A percentile compares a stretch with the other conserved stretches of the same genome.
phyloP scores from a whole-genome alignment of 2,888 invertebrate species.

The Tetrapedia diversipes region DNA sequence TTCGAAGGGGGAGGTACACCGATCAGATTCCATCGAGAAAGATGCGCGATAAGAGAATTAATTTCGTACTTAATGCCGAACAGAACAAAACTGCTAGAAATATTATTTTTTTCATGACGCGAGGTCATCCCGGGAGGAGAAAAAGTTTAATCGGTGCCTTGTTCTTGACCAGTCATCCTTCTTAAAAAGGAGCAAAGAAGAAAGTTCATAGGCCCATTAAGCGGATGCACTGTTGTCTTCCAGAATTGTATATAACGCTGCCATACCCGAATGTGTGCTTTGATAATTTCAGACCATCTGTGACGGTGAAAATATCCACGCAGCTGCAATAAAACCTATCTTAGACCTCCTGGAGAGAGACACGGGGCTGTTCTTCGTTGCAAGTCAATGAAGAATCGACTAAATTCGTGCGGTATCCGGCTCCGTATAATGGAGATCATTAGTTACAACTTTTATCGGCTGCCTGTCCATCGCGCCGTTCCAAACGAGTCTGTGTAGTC shows the following conservation, averaged over 20 bases:
- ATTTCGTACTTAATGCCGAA: conserved; percentile 37
- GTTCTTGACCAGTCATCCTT: conserved; percentile 53
- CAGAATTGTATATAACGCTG: conserved; percentile 40
- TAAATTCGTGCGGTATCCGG: conserved; percentile 51
- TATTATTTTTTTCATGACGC: conserved; percentile 19
- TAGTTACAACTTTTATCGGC: conserved; percentile 58
- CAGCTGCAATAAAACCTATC: conserved; percentile 58
- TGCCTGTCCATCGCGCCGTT: conserved; percentile 32
- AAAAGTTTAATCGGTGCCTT: conserved; percentile 56
- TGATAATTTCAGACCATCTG: conserved; percentile 39
- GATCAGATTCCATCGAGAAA: conserved; percentile 8
- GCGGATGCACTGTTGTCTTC: conserved; percentile 59
- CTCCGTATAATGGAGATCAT: conserved; percentile 54
- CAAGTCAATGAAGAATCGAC: conserved; percentile 56
- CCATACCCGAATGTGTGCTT: conserved; percentile 27
- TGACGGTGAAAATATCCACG: conserved; percentile 43
- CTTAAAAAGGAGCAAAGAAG: conserved; percentile 45
- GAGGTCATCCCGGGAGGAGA: conserved; percentile 20
- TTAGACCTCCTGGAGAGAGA: conserved; percentile 65
- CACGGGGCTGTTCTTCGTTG: conserved; percentile 45
- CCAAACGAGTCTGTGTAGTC: background rate
- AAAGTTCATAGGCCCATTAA: conserved; percentile 43
- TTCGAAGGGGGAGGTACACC: background rate
- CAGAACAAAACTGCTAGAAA: background rate
- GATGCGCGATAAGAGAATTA: conserved; percentile 48